Base-by-base conservation (phyloP, 2,797 vertebrate genomes). In the Pteropus rufus region DNA sequence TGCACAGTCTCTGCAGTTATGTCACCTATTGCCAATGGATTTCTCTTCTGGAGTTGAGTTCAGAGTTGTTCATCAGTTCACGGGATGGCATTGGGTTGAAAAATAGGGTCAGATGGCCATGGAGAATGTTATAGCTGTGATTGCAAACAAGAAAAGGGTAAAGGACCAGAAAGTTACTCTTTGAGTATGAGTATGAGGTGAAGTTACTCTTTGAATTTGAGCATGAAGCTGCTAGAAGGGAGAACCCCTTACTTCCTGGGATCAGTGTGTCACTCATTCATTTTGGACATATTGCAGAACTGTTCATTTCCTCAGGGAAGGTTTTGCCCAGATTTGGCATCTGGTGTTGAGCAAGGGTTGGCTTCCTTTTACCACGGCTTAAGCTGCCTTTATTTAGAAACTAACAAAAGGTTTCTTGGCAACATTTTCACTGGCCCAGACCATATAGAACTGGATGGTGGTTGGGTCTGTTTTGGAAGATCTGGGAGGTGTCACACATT, bases 301-400 rank as follows among this genome's bases (percentile, higher is more conserved):
- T 89, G 8, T 96, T 90, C 97, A 75, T 95, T 96, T 64, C 89
- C 44, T 79, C 65, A 31, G 15, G 62, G 86, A 81, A 92, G 44
- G 41, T 93, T 97, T 94, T 95, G 60, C 58, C 92, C 84, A 95
- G 93, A 97, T 95, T 73, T 58, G 73, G 77, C 95, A 94, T 97
- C 85, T 96, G 88, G 75, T 94, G 56, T 97, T 96, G 85, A 85
- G 84, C 87, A 93, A 92, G 65, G 64, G 2, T 72, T 94, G 67
- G 16, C 60, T 72, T 97, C 16, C 52, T 75, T 86, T 93, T 89
- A 41, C 34, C 89, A 14, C 88, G 75, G 58, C 69, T 93, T 36
- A 73, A 49, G 62, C 77, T 94, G 49, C 23, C 73, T 92, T 91
- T 75, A n/a, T 52, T 95, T 65, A 92, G 79, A 95, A 89, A 93